Evolutionary conservation across 2,888 invertebrate species (phyloP), one percentile per base, ranked within the genome.

Genomic region (Pheosia tremula): DNA sequence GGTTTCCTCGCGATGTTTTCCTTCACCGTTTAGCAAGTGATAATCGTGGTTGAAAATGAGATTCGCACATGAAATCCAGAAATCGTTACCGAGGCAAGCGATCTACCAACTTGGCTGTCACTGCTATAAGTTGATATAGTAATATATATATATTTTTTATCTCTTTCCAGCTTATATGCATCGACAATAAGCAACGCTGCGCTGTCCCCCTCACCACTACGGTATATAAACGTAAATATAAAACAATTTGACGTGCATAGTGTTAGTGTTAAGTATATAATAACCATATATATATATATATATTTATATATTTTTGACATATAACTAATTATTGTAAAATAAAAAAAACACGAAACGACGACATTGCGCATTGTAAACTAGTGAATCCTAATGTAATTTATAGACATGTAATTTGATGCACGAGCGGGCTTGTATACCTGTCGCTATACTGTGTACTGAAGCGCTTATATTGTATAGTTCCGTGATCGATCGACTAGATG

Each of bases 151-250:
- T 52, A 60, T 37, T 64, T 37, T 67, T 66, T 72, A 10, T 73
- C 61, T 64, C 36, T 85, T 88, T 87, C 0, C 90, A 90, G 91
- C 89, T 89, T 89, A 85, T 81, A 84, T 82, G 87, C 89, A 84
- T 86, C 85, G 91, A 92, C 90, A 90, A 91, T 91, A 91, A 90
- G 81, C 78, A 79, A 74, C 71, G 83, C 81, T 75, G 68, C 75
- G 78, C 77, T 67, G 64, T 67, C 66, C 69, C 24, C 69, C 71
- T 66, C 74, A 67, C 64, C 50, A 50, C 50, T 50, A 24, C 9
- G 0, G 10, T 53, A 61, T 59, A 61, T 58, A 55, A 69, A 65
- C 72, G 63, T 49, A 68, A 64, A 75, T 56, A 55, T 60, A 62
- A 61, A 45, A 57, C 57, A 63, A 67, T 24, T 69, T 80, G 75